These are phyloP conservation scores for Balearica regulorum DNA, from an alignment of 2,797 vertebrate species.

Conservation along the genomic window DNA sequence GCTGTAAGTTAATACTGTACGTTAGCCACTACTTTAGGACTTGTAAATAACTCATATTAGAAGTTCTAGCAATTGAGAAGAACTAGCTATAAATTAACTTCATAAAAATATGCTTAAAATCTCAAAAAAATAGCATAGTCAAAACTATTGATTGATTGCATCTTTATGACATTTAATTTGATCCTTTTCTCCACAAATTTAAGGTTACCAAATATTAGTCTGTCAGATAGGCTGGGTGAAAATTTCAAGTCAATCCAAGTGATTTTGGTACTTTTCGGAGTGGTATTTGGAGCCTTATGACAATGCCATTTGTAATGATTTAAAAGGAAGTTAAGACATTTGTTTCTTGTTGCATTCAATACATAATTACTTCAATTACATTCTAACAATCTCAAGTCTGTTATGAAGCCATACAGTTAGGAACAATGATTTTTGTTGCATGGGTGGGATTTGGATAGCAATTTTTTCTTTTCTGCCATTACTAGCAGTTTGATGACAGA, in stretches of 20 bases:
- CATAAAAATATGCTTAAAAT: neutral
- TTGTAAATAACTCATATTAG: neutral
- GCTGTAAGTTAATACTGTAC: neutral
- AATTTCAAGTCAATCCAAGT: neutral
- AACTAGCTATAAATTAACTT: neutral
- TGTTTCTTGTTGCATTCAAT: slow-evolving; percentile 45
- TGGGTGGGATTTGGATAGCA: neutral
- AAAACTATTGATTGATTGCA: neutral
- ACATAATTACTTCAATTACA: slow-evolving; percentile 29
- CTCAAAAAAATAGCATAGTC: neutral
- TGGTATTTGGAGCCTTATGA: neutral
- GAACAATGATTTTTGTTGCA: slow-evolving; percentile 18
- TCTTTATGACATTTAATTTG: neutral
- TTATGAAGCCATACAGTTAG: neutral
- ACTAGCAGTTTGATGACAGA: slow-evolving; percentile 3
- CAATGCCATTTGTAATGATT: slow-evolving; percentile 1
- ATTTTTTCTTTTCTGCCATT: slow-evolving; percentile 8
- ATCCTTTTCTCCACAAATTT: neutral
- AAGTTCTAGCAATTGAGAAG: neutral
- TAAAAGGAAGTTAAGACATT: slow-evolving; percentile 2
- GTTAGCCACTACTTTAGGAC: neutral
- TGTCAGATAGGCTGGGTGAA: neutral
- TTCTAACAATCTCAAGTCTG: neutral
- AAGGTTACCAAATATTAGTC: neutral
- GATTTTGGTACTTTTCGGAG: neutral